Evolutionary conservation across 2,113 vertebrate genomes (phyloP).

Genomic region (Formicarius rufipectus): DNA sequence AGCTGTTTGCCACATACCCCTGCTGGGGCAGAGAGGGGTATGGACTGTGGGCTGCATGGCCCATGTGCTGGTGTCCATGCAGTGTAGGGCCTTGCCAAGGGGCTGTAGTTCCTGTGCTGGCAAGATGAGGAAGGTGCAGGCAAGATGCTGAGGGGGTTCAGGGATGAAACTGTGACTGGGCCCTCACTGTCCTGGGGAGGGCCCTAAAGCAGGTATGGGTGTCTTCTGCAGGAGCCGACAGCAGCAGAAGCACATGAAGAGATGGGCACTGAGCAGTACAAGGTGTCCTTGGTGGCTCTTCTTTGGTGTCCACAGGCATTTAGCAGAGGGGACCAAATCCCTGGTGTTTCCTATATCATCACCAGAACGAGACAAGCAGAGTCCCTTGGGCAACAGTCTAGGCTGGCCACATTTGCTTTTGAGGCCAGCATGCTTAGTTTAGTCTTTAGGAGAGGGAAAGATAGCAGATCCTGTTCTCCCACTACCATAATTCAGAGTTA

Average conservation of each 20-base stretch:
- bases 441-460: neutral
- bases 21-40: neutral
- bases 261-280: neutral
- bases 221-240: neutral
- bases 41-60: fast-evolving
- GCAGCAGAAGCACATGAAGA: neutral
- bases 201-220: neutral
- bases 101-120: neutral
- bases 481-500: neutral
- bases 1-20: neutral
- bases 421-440: neutral
- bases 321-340: neutral
- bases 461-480: neutral
- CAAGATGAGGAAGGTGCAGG: neutral
- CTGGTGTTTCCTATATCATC: neutral
- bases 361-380: neutral
- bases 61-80: fast-evolving
- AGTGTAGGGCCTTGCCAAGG: neutral
- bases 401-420: fast-evolving
- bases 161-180: neutral
- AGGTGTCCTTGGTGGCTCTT: neutral
- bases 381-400: neutral
- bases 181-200: neutral
- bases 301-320: fast-evolving
- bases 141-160: neutral